Evolutionary conservation across 2,797 vertebrate genomes (phyloP), one percentile per base, ranked within the genome.

Genomic region (Rachycentron canadum): DNA sequence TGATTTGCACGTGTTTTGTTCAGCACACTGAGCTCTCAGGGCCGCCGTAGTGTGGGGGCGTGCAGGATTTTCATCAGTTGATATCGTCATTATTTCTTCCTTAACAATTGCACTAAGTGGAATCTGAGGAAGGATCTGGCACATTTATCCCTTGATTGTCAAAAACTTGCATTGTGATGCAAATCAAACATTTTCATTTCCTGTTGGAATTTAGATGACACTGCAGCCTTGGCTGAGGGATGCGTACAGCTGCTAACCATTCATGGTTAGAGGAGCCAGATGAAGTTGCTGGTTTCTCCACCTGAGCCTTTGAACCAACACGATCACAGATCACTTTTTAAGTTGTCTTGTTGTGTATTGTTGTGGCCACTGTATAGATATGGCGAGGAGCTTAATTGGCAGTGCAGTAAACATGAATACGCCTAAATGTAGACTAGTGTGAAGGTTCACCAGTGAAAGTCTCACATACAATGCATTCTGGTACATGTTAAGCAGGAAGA

Each of bases 61-160:
- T 32, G 10, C 34, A 38, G 52, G 41, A 6, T n/a, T 34, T 64
- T 53, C 34, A 47, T 34, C 5, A 49, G 49, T 23, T 60, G 4
- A 50, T 30, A 34, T 43, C 49, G 45, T 60, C 53, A 43, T 52
- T 34, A 52, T 62, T 69, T 56, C 32, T 56, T 53, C 47, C 9
- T 52, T 7, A 66, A 56, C 23, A 38, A 59, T 8, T 53, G 38
- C 64, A 69, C 47, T 49, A 28, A 55, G 47, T 61, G 36, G 5
- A 72, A 28, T 52, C 14, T 47, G 19, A 34, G 21, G 16, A 59
- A 28, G 25, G 53, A 47, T 69, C 14, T 16, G 66, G 49, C 41
- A 41, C 12, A 40, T 16, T 25, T 36, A 19, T 52, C n/a, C 26
- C 17, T 28, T 17, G 38, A 19, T 11, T 47, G 25, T 36, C 26